A percentile compares a stretch with the other conserved stretches of the same genome.
Evolutionary conservation across 1,140 invertebrate genomes (phyloP).

Genomic region (Orchesella cincta): DNA sequence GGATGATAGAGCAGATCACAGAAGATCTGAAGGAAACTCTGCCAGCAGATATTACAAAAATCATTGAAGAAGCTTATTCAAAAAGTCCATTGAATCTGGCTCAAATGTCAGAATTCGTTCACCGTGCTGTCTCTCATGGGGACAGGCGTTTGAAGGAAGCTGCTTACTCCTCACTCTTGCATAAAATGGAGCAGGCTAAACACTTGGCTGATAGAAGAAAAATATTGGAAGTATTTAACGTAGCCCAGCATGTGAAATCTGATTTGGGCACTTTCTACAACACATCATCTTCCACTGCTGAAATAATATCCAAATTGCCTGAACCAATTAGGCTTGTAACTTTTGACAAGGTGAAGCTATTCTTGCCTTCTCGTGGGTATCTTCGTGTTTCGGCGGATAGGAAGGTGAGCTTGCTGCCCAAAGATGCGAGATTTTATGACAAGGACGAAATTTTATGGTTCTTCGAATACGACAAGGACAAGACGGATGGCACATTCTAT

Average conservation of each 20-base stretch:
- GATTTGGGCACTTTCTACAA: slow-evolving; percentile 34
- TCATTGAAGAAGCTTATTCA: slow-evolving; percentile 33
- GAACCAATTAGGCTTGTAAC: slow-evolving; percentile 33
- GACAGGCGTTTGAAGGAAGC: slow-evolving; percentile 33
- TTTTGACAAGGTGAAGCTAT: slow-evolving; percentile 39
- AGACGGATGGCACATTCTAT: slow-evolving; percentile 35
- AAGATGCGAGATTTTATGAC: slow-evolving; percentile 36
- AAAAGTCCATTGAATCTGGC: slow-evolving; percentile 6
- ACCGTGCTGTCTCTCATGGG: slow-evolving; percentile 29
- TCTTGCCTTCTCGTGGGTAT: slow-evolving; percentile 35
- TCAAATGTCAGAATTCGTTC: slow-evolving; percentile 27
- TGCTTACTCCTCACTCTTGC: slow-evolving; percentile 28
- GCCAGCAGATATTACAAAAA: slow-evolving; percentile 32
- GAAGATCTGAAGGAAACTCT: slow-evolving; percentile 39
- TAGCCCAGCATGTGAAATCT: slow-evolving; percentile 38
- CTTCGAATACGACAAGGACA: slow-evolving; percentile 43
- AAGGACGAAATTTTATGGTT: slow-evolving; percentile 37
- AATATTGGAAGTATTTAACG: slow-evolving; percentile 31
- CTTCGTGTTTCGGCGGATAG: slow-evolving; percentile 27
- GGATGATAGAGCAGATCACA: slow-evolving; percentile 34
- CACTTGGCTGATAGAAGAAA: slow-evolving; percentile 24
- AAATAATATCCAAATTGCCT: slow-evolving; percentile 33
- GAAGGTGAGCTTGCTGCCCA: slow-evolving; percentile 36
- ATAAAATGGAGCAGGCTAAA: slow-evolving; percentile 26
- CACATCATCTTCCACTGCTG: slow-evolving; percentile 34